Percentiles rank a stretch among this genome's conserved stretches.
Conservation (phyloP, 2,113 vertebrate species). For the Climacteris rufus region DNA sequence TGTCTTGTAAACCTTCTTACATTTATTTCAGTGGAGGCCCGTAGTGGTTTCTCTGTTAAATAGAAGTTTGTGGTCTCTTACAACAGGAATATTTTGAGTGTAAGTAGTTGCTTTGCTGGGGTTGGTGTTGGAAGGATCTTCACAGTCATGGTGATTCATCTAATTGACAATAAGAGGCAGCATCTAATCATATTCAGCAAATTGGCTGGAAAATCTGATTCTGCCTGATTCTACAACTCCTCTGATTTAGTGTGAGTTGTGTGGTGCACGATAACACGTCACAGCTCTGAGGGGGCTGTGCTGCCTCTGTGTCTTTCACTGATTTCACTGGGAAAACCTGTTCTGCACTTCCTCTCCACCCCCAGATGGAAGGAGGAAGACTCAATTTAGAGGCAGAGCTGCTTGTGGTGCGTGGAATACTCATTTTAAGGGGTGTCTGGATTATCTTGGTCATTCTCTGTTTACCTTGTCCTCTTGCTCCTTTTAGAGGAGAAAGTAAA, state of each 20-base stretch:
- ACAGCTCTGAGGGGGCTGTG: background rate
- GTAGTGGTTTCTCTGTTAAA: background rate
- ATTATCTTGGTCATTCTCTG: background rate
- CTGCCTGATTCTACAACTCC: background rate
- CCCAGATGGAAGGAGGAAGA: background rate
- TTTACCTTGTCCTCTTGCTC: background rate
- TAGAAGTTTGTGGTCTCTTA: background rate
- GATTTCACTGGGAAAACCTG: conserved; percentile 40
- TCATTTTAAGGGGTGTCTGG: background rate
- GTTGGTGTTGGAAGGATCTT: background rate
- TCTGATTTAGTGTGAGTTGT: background rate
- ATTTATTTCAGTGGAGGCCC: background rate
- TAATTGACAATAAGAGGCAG: background rate
- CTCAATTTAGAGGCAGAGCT: background rate
- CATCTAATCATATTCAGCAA: background rate
- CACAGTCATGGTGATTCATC: background rate
- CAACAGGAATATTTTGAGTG: background rate
- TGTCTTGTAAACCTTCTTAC: background rate
- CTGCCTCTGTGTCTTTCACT: background rate
- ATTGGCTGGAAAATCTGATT: background rate
- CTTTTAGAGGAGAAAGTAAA: background rate
- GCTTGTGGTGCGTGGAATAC: background rate
- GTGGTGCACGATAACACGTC: background rate
- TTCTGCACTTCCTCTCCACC: background rate
- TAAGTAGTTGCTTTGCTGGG: background rate